A percentile compares a stretch with the other conserved stretches of the same genome.
Evolutionary conservation across 2,888 invertebrate genomes (phyloP).

Genomic region (Spodoptera exigua): DNA sequence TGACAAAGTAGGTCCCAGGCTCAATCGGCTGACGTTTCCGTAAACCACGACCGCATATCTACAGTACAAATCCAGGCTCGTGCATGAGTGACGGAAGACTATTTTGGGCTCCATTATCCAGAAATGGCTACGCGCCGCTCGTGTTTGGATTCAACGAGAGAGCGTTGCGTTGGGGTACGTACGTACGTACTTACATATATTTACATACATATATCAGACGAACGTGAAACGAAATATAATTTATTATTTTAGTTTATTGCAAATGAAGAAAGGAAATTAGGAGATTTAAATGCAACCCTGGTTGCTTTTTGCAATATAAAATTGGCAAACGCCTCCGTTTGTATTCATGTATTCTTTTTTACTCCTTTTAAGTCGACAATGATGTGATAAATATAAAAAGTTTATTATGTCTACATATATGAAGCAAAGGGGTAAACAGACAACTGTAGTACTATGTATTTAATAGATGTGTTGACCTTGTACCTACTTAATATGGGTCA

Average conservation of each 20-base stretch:
- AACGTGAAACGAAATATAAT: slow-evolving; percentile 54
- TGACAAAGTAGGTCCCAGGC: slow-evolving; percentile 12
- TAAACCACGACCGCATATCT: slow-evolving; percentile 54
- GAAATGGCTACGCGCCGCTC: slow-evolving; percentile 81
- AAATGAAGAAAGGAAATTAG: slow-evolving; percentile 27
- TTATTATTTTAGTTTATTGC: slow-evolving; percentile 31
- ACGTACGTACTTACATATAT: slow-evolving; percentile 35
- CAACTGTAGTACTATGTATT: no score
- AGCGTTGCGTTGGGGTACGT: slow-evolving; percentile 70
- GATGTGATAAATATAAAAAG: no score
- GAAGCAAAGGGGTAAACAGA: no score
- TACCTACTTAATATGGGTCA: not conserved
- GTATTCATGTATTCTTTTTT: no score
- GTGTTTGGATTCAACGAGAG: slow-evolving; percentile 81
- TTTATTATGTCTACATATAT: no score
- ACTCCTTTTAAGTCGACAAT: no score
- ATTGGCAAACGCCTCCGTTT: not conserved
- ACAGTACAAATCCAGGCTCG: slow-evolving; percentile 66
- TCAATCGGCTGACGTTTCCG: slow-evolving; percentile 30
- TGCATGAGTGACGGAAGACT: slow-evolving; percentile 80
- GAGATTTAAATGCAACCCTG: slow-evolving; percentile 4
- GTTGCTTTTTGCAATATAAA: not conserved
- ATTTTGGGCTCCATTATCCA: slow-evolving; percentile 85
- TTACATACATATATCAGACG: slow-evolving; percentile 42
- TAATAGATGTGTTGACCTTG: no score